phyloP scores from a whole-genome alignment of 2,888 invertebrate species.

The Cyclophora punctaria region DNA sequence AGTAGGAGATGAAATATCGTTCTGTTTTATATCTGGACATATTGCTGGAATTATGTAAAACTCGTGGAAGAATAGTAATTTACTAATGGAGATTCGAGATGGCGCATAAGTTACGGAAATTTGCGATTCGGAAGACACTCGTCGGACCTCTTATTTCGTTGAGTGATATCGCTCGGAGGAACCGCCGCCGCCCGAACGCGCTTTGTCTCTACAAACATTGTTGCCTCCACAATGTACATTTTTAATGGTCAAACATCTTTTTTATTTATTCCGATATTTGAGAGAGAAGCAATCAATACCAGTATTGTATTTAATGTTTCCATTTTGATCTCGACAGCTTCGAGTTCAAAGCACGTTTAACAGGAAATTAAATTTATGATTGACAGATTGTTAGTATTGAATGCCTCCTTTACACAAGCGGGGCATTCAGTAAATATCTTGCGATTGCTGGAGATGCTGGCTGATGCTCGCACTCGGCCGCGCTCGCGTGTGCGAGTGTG shows the following conservation, averaged over 20 bases:
- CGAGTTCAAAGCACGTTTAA: too few relatives aligned
- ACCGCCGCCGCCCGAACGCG: constrained; percentile 16
- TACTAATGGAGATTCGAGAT: constrained; percentile 46
- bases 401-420: too few relatives aligned
- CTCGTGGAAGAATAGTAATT: constrained; percentile 36
- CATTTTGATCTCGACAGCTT: too few relatives aligned
- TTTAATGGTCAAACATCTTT: constrained; percentile 26
- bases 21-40: constrained; percentile 36
- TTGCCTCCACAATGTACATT: constrained; percentile 27
- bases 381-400: too few relatives aligned
- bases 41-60: constrained; percentile 37
- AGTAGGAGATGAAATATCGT: constrained; percentile 39
- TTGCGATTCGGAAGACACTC: constrained; percentile 29
- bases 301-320: too few relatives aligned
- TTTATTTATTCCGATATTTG: too few relatives aligned
- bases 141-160: constrained; percentile 30
- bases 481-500: too few relatives aligned
- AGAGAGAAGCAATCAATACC: too few relatives aligned
- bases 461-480: too few relatives aligned
- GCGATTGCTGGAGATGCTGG: too few relatives aligned
- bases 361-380: too few relatives aligned
- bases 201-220: constrained; percentile 26
- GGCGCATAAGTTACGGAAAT: constrained; percentile 37
- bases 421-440: too few relatives aligned
- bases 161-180: constrained; percentile 23